phyloP scores from a whole-genome alignment of 2,888 invertebrate species.

The Hypena proboscidalis region DNA sequence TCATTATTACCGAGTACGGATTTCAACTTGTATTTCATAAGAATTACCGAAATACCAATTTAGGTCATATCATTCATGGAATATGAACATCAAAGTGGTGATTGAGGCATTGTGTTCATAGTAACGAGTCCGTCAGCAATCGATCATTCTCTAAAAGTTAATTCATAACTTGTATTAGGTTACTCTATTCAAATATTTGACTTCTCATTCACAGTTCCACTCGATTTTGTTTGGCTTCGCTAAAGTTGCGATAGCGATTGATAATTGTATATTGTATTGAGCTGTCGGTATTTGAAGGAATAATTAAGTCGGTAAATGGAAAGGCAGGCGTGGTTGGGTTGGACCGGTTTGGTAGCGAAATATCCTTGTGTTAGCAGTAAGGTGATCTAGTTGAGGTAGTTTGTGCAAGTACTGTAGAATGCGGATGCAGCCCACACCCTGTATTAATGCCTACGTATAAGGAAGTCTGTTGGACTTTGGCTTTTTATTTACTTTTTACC shows the following conservation, averaged over 20 bases:
- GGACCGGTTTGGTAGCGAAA: slow-evolving; percentile 66
- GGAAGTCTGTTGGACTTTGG: slow-evolving; percentile 60
- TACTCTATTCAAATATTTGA: slow-evolving; percentile 36
- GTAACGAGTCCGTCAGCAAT: no score
- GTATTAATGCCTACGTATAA: slow-evolving; percentile 56
- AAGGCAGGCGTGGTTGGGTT: slow-evolving; percentile 75
- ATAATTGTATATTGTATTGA: slow-evolving; percentile 48
- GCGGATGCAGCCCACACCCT: slow-evolving; percentile 78
- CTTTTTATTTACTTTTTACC: slow-evolving; percentile 46
- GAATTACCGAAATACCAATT: slow-evolving; percentile 19
- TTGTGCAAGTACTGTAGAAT: slow-evolving; percentile 69
- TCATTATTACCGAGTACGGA: slow-evolving; percentile 35
- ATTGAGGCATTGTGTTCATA: no score
- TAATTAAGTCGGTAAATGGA: slow-evolving; percentile 71
- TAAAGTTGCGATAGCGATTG: slow-evolving; percentile 41
- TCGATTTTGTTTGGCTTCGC: slow-evolving; percentile 30
- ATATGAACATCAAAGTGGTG: no score
- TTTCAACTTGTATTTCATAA: slow-evolving; percentile 27
- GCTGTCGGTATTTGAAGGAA: slow-evolving; percentile 53
- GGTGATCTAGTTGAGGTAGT: slow-evolving; percentile 76
- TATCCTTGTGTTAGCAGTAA: slow-evolving; percentile 77
- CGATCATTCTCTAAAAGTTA: slow-evolving; percentile 28
- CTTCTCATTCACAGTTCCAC: slow-evolving; percentile 36
- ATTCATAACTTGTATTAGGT: slow-evolving; percentile 38
- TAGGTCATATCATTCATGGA: slow-evolving; percentile 3